Evolutionary conservation across 2,797 vertebrate species (phyloP).

Genomic region (Hipposideros larvatus): DNA sequence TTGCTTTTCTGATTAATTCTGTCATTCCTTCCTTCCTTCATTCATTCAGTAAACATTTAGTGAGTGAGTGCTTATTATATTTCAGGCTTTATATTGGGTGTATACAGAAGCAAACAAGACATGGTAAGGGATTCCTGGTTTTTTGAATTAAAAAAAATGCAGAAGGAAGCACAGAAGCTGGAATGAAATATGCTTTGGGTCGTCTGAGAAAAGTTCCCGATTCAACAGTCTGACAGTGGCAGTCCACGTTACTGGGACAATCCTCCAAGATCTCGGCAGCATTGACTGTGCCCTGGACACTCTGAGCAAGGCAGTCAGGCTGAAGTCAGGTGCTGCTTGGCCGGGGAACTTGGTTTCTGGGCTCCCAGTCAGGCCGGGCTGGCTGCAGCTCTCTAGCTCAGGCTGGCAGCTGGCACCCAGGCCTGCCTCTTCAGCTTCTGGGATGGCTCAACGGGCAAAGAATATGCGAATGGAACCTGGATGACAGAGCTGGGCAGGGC

Average conservation of each 20-base stretch:
- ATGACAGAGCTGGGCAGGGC: neutral
- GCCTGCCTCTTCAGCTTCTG: neutral
- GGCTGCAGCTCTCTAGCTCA: neutral
- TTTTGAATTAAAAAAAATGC: constrained; percentile 15
- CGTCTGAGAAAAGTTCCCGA: constrained; percentile 9
- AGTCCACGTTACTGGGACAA: neutral
- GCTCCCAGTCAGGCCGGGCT: neutral
- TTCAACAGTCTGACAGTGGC: neutral
- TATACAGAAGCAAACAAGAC: neutral
- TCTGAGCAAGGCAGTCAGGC: neutral
- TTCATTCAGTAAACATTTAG: neutral
- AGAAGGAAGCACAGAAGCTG: neutral
- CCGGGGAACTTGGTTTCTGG: neutral
- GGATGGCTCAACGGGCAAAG: neutral
- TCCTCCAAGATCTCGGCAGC: neutral
- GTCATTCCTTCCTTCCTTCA: neutral
- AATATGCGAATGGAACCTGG: neutral
- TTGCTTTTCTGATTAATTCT: constrained; percentile 30
- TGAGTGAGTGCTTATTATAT: neutral
- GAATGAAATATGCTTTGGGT: neutral
- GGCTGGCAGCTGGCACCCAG: neutral
- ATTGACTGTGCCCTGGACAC: neutral
- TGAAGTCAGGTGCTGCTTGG: neutral
- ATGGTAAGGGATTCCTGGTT: neutral
- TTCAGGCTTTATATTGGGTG: neutral